Percentiles rank a stretch among this genome's conserved stretches.
phyloP scores from a whole-genome alignment of 2,797 vertebrate species.

The Pelobates cultripes region DNA sequence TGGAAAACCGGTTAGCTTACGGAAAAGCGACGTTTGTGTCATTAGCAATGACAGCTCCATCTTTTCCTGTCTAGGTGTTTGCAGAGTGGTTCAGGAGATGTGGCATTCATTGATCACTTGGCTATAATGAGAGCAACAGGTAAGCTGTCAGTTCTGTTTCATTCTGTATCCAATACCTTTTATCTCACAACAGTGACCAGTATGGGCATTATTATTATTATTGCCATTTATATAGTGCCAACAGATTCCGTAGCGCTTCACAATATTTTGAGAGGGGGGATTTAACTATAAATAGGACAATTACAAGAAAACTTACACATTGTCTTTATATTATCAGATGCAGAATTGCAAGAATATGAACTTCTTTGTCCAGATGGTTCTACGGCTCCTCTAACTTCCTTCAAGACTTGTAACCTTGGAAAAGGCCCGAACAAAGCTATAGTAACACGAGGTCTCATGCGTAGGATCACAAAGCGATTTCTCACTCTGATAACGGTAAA shows the following conservation, averaged over 20 bases:
- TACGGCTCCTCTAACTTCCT: slow-evolving; percentile 75
- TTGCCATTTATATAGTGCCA: too few relatives aligned
- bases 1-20: not conserved
- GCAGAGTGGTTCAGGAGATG: slow-evolving; percentile 79
- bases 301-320: not conserved
- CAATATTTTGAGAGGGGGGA: too few relatives aligned
- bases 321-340: slow-evolving; percentile 64
- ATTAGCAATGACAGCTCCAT: not conserved
- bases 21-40: too few relatives aligned
- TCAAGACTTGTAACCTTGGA: slow-evolving; percentile 81
- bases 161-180: too few relatives aligned
- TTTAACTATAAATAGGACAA: too few relatives aligned
- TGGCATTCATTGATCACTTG: slow-evolving; percentile 88
- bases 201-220: not conserved
- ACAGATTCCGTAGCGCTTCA: too few relatives aligned
- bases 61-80: slow-evolving; percentile 76
- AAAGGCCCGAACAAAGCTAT: slow-evolving; percentile 79
- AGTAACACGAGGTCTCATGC: slow-evolving; percentile 79
- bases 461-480: slow-evolving; percentile 81
- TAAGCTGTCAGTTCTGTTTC: slow-evolving; percentile 56
- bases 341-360: slow-evolving; percentile 72
- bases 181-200: not conserved
- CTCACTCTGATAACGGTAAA: slow-evolving; percentile 76
- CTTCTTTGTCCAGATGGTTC: slow-evolving; percentile 84
- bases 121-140: slow-evolving; percentile 76